Evolutionary conservation across 2,797 vertebrate genomes (phyloP).

Genomic region (Cyclopterus lumpus): DNA sequence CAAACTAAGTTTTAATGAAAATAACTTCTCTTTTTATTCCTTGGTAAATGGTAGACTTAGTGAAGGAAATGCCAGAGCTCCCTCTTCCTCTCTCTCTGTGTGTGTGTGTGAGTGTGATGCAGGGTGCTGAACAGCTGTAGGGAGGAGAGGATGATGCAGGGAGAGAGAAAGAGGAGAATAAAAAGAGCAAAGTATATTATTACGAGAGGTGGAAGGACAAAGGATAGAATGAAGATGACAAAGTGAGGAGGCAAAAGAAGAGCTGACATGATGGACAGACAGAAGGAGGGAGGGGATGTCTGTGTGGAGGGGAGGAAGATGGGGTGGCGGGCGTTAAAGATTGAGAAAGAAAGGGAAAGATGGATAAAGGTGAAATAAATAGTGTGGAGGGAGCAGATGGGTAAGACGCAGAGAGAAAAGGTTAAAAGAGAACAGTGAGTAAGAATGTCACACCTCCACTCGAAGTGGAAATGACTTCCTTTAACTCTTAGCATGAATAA

Average conservation of each 20-base stretch:
- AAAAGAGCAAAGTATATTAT: conserved; percentile 41
- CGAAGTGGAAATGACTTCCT: background rate
- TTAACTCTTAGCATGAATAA: conserved; percentile 30
- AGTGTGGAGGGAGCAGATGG: background rate
- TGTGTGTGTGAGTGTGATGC: conserved; percentile 15
- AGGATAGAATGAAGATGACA: conserved; percentile 46
- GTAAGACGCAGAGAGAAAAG: background rate
- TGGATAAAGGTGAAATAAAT: conserved; percentile 41
- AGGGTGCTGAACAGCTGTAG: conserved; percentile 63
- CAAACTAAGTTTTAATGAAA: background rate
- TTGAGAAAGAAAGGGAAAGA: conserved; percentile 51
- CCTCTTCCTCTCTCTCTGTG: background rate
- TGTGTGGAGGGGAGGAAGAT: background rate
- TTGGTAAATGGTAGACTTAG: background rate
- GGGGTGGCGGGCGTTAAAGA: background rate
- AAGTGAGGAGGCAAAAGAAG: conserved; percentile 45
- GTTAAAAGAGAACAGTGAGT: conserved; percentile 5
- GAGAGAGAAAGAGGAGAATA: background rate
- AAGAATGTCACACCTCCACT: conserved; percentile 23
- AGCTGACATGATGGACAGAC: conserved; percentile 57
- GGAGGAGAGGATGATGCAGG: conserved; percentile 32
- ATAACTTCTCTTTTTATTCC: background rate
- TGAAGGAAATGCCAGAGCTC: conserved; percentile 15
- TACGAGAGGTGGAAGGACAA: conserved; percentile 47
- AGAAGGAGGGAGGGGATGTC: conserved; percentile 20